Conservation (phyloP, 2,113 vertebrate species). For the Ifrita kowaldi region DNA sequence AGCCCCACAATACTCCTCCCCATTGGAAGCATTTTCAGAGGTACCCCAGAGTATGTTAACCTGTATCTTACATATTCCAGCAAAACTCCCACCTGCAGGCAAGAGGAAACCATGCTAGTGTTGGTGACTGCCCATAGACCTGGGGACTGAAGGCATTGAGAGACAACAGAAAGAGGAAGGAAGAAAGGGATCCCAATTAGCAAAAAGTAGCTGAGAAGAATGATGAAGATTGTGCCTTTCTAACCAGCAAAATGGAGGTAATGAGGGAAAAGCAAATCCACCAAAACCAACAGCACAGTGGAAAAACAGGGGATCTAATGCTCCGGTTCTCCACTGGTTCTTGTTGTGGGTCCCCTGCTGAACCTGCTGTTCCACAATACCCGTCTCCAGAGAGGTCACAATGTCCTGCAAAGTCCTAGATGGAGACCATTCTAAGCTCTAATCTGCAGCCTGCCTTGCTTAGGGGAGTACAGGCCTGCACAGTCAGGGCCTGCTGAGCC, state of each 20-base stretch:
- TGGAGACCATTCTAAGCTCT: not conserved
- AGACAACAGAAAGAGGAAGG: not conserved
- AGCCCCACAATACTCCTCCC: not conserved
- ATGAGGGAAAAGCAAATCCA: not conserved
- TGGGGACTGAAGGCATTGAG: not conserved
- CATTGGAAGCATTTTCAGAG: not conserved
- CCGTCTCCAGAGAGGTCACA: not conserved
- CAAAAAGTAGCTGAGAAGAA: not conserved
- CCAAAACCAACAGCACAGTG: not conserved
- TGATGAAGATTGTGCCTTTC: not conserved
- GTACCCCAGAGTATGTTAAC: not conserved
- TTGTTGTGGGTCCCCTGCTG: not conserved
- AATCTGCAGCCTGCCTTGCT: not conserved
- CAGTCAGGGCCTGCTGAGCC: not conserved
- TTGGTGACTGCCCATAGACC: not conserved
- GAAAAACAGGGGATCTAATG: not conserved
- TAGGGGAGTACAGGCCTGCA: not conserved
- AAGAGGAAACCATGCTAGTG: not conserved
- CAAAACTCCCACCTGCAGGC: not conserved
- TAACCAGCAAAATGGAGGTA: not conserved
- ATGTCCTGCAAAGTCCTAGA: not conserved
- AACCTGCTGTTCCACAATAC: not conserved
- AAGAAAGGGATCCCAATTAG: not conserved
- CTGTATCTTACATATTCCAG: not conserved
- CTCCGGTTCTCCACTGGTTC: not conserved